These are phyloP conservation scores for Melinaea marsaeus DNA, from an alignment of 2,888 invertebrate species.

Conservation along the genomic window DNA sequence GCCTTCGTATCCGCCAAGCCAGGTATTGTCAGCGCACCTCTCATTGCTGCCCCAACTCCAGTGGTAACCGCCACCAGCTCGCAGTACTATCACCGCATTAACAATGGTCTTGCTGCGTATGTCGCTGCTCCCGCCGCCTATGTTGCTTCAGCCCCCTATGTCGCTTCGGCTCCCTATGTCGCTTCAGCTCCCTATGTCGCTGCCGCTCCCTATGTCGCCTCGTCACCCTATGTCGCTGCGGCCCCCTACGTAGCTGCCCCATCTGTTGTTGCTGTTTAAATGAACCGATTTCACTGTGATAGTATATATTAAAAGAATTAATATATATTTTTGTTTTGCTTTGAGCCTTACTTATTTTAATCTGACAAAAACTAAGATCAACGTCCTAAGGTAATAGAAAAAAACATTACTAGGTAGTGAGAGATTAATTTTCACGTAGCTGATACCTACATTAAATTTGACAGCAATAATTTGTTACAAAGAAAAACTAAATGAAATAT, in stretches of 20 bases:
- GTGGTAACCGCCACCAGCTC: slow-evolving; percentile 82
- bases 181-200: slow-evolving; percentile 39
- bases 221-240: slow-evolving; percentile 30
- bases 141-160: slow-evolving; percentile 51
- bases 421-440: too few relatives aligned
- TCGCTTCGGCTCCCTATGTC: slow-evolving; percentile 46
- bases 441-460: too few relatives aligned
- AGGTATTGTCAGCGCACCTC: slow-evolving; percentile 44
- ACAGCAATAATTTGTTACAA: too few relatives aligned
- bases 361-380: too few relatives aligned
- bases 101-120: slow-evolving; percentile 73
- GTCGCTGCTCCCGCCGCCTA: slow-evolving; percentile 64
- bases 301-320: slow-evolving; percentile 18
- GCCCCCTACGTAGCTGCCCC: slow-evolving; percentile 24
- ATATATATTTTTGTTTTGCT: slow-evolving; percentile 16
- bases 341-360: background rate
- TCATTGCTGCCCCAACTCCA: slow-evolving; percentile 65
- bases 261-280: slow-evolving; percentile 35
- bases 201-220: slow-evolving; percentile 34
- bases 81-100: slow-evolving; percentile 82
- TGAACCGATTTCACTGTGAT: slow-evolving; percentile 8
- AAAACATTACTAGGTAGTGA: too few relatives aligned
- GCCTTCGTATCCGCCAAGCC: slow-evolving; percentile 63
- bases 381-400: too few relatives aligned
- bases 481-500: too few relatives aligned